Evolutionary conservation across 2,113 vertebrate species (phyloP), one percentile per base, ranked within the genome.

Genomic region (Takifugu bimaculatus): DNA sequence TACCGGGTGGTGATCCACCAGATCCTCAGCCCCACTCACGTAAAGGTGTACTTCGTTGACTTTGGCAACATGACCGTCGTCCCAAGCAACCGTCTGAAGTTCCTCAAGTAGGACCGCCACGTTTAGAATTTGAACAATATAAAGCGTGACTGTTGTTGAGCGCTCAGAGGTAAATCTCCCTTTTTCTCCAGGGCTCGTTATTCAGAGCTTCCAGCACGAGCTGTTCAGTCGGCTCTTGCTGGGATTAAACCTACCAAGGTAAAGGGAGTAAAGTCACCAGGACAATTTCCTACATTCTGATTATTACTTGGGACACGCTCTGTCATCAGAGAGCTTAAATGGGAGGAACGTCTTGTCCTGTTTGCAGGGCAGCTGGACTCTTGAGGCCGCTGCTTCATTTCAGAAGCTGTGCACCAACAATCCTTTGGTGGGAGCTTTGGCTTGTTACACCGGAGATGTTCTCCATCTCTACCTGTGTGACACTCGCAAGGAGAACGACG

Each of bases 381-480:
- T 26, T 11, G 85, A 75, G 73, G 93, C 93, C 45, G 70, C 85
- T 29, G 78, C 84, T 14, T 81, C 81, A 6, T 99, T 99, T 67
- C 85, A 87, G 80, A 85, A 87, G 35, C 70, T 95, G 35, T 96
- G 95, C 81, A 77, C 32, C 14, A 80, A 90, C 53, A 91, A 89
- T 74, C 81, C 91, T 0, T 79, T 97, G 13, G 94, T 97, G 65
- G 96, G 93, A 0, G 79, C 92, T 0, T 82, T 96, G 56, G 87
- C 94, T 79, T 82, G 92, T 72, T 96, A 98, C 29, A 79, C 84
- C 5, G 75, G 91, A 2, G 93, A 91, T 9, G 69, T 95, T 60
- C 88, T 97, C 75, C 87, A 93, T 55, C 85, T 98, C 50, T 95
- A 93, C 70, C 85, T 99, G 62, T 98, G 94, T 73, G 94, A 98